These are phyloP conservation scores for Leucophenga montana DNA, from an alignment of 2,888 invertebrate species.

Conservation along the genomic window DNA sequence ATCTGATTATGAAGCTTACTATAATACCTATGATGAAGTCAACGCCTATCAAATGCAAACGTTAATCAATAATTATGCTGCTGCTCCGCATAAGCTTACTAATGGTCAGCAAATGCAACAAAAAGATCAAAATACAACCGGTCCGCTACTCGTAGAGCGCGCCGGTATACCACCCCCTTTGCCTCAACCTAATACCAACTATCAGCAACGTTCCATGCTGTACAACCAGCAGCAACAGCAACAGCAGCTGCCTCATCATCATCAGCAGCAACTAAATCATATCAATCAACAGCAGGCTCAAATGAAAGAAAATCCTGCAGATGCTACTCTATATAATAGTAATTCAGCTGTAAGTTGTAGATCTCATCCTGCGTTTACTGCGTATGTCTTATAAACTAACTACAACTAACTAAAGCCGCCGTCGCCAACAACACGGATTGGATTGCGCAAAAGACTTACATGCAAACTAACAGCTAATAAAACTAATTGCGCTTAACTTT, in stretches of 20 bases:
- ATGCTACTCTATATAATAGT: slow-evolving; percentile 55
- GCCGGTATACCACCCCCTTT: slow-evolving; percentile 41
- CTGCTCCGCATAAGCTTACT: slow-evolving; percentile 43
- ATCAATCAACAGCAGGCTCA: slow-evolving; percentile 36
- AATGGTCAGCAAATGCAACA: slow-evolving; percentile 40
- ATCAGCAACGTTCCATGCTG: slow-evolving; percentile 37
- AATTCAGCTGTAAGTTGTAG: slow-evolving; percentile 60
- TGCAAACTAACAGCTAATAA: not conserved
- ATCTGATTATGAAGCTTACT: slow-evolving; percentile 58
- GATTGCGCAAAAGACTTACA: not conserved
- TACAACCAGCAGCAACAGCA: slow-evolving; percentile 38
- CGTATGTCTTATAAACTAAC: slow-evolving; percentile 43
- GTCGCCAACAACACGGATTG: not conserved
- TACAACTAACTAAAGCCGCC: not conserved
- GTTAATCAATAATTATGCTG: slow-evolving; percentile 47
- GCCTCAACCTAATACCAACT: slow-evolving; percentile 43
- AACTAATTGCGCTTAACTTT: no score
- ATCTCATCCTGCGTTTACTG: slow-evolving; percentile 10
- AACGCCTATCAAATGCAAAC: slow-evolving; percentile 41
- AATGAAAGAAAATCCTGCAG: slow-evolving; percentile 39
- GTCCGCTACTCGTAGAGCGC: slow-evolving; percentile 27
- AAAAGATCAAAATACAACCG: slow-evolving; percentile 22
- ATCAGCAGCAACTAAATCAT: slow-evolving; percentile 39
- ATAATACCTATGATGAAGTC: slow-evolving; percentile 64
- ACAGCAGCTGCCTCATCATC: no score